Evolutionary conservation across 2,113 vertebrate species (phyloP).

Genomic region (Morone saxatilis): DNA sequence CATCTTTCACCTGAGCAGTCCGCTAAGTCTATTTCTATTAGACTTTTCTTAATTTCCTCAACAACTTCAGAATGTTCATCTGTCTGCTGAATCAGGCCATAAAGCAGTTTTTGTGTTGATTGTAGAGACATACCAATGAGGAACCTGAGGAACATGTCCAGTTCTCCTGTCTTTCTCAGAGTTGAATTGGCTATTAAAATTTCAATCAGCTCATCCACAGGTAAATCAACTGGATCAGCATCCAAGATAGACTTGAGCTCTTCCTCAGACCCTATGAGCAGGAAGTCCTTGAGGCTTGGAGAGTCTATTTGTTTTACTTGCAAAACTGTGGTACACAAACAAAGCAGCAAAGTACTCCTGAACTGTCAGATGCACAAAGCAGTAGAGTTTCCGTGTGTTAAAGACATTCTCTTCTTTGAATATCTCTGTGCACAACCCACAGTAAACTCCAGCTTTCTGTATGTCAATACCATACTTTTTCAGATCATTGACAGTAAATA

Average conservation of each 20-base stretch:
- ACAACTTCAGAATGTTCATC: neutral
- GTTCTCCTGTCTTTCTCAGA: conserved; percentile 22
- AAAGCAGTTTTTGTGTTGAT: fast-evolving
- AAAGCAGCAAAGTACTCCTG: conserved; percentile 62
- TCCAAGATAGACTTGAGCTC: conserved; percentile 31
- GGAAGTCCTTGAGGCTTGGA: conserved; percentile 30
- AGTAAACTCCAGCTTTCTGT: conserved; percentile 16
- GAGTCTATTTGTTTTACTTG: neutral
- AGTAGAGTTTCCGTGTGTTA: conserved; percentile 5
- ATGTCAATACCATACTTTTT: conserved; percentile 14
- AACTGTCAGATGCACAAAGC: conserved; percentile 59
- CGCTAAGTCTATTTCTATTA: fast-evolving
- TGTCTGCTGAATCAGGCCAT: conserved; percentile 3
- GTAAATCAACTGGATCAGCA: conserved; percentile 23
- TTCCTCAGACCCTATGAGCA: conserved; percentile 30
- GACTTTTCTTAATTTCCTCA: conserved; percentile 19
- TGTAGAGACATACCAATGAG: conserved; percentile 47
- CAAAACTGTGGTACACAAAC: conserved; percentile 55
- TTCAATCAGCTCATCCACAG: conserved; percentile 44
- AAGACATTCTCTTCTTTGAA: conserved; percentile 29
- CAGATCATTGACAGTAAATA: conserved; percentile 9
- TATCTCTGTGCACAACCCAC: conserved; percentile 50
- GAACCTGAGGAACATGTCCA: conserved; percentile 62
- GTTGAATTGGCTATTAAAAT: conserved; percentile 41
- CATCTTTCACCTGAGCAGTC: conserved; percentile 37